Conservation (phyloP, 2,888 invertebrate species). For the Athalia circularis region DNA sequence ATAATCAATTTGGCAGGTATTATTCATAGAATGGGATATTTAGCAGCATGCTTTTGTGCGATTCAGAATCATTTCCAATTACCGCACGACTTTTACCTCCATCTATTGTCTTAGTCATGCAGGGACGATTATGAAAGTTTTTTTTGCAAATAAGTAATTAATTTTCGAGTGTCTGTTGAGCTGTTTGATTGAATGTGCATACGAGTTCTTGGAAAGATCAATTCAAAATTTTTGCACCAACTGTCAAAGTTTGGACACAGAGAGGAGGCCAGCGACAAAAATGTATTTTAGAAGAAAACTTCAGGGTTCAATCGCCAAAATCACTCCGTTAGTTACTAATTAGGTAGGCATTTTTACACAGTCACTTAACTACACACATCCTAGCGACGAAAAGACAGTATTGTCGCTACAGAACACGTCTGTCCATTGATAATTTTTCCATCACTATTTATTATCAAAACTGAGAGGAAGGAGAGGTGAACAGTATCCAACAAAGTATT, state of each 20-base stretch:
- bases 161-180: slow-evolving; percentile 41
- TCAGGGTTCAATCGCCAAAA: slow-evolving; percentile 45
- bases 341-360: slow-evolving; percentile 8
- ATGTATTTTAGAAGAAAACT: slow-evolving; percentile 53
- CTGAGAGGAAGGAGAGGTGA: slow-evolving; percentile 71
- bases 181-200: slow-evolving; percentile 28
- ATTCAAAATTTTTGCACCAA: slow-evolving; percentile 63
- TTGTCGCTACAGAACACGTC: slow-evolving; percentile 6
- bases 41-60: slow-evolving; percentile 29
- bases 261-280: slow-evolving; percentile 63
- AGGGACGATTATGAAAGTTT: neutral
- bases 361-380: neutral
- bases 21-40: slow-evolving; percentile 23
- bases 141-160: slow-evolving; percentile 2
- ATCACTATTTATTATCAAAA: slow-evolving; percentile 50
- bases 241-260: slow-evolving; percentile 69
- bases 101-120: slow-evolving; percentile 4
- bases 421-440: slow-evolving; percentile 7
- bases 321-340: neutral
- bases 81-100: neutral
- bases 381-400: slow-evolving; percentile 14
- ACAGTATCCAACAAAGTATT: slow-evolving; percentile 60
- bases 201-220: neutral
- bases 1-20: neutral
- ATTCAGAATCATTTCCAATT: slow-evolving; percentile 20